Evolutionary conservation across 1,140 invertebrate genomes (phyloP).

Genomic region (roundworm (Caenorhabditis elegans)): DNA sequence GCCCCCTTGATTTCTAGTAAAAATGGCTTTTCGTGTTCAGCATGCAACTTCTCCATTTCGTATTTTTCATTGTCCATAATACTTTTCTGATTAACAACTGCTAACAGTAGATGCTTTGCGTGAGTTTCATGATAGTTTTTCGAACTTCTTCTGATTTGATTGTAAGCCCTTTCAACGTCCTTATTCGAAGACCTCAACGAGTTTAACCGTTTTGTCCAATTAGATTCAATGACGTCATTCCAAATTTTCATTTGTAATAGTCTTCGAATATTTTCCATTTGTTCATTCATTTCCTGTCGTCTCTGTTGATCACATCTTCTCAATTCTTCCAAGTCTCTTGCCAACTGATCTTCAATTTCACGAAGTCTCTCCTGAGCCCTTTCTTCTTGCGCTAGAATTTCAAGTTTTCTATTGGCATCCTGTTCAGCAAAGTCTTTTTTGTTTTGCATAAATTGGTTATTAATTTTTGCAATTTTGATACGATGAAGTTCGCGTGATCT

Average conservation of each 20-base stretch:
- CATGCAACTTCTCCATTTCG: background rate
- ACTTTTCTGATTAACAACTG: background rate
- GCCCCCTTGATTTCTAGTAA: background rate
- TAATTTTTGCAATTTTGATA: background rate
- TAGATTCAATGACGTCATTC: background rate
- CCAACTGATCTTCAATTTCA: background rate
- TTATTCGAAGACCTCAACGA: background rate
- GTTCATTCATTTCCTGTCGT: background rate
- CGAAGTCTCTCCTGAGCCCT: background rate
- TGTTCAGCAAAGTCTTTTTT: background rate
- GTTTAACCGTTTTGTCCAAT: background rate
- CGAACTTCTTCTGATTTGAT: background rate
- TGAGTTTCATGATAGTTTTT: background rate
- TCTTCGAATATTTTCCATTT: background rate
- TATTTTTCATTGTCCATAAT: background rate
- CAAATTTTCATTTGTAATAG: background rate
- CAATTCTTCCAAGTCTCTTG: background rate
- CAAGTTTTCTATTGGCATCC: background rate
- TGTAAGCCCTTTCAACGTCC: background rate
- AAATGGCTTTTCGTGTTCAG: background rate
- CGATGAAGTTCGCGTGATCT: background rate
- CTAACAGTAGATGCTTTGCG: background rate
- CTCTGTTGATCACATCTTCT: background rate
- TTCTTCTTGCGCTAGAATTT: background rate
- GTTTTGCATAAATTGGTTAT: background rate